Conservation (phyloP, 2,113 vertebrate genomes). For the Takifugu bimaculatus region DNA sequence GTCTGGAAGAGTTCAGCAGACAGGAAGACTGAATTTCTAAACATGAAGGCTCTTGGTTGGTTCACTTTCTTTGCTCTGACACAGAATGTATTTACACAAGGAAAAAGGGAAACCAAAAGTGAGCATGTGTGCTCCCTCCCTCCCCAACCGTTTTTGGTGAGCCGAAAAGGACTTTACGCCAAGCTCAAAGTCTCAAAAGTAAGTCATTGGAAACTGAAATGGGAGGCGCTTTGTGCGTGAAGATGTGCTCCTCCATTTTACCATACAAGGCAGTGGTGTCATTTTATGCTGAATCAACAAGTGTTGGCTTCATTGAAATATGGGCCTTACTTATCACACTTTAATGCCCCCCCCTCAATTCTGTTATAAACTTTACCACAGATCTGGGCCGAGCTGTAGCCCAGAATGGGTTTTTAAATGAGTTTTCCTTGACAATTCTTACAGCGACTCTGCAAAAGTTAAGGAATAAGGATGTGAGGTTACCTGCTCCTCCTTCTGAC, state of each 20-base stretch:
- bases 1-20: constrained; percentile 7
- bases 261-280: constrained; percentile 46
- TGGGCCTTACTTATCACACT: not conserved
- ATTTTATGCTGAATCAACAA: constrained; percentile 32
- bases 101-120: not conserved
- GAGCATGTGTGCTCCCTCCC: not conserved
- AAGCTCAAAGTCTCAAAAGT: too few relatives aligned
- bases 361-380: too few relatives aligned
- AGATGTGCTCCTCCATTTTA: constrained; percentile 15
- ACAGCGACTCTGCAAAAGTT: too few relatives aligned
- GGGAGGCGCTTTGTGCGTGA: not conserved
- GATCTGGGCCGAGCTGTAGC: too few relatives aligned
- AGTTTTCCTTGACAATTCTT: too few relatives aligned
- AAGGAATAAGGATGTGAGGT: too few relatives aligned
- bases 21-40: not conserved
- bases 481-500: too few relatives aligned
- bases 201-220: too few relatives aligned
- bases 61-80: not conserved
- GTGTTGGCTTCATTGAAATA: constrained; percentile 15
- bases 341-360: too few relatives aligned
- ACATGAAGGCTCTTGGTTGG: not conserved
- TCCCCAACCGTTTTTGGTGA: too few relatives aligned
- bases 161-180: too few relatives aligned
- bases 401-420: too few relatives aligned
- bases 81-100: not conserved